These are phyloP conservation scores for Drosophila varians DNA, from an alignment of 1,140 invertebrate genomes.

Conservation along the genomic window DNA sequence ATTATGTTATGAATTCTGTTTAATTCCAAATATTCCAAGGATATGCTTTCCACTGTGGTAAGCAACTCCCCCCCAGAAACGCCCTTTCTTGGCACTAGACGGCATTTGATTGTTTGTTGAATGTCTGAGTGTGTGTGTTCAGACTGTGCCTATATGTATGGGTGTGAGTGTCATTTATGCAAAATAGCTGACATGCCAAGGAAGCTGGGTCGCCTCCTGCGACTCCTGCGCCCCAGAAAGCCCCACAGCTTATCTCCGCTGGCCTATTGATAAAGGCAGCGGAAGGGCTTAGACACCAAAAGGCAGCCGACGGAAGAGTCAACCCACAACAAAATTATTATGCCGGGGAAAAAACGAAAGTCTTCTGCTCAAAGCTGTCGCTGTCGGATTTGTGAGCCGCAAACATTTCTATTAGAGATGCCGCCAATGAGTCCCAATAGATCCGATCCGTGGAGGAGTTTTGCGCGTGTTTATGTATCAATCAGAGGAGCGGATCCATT, in stretches of 20 bases:
- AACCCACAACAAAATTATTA: conserved; percentile 7
- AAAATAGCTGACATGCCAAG: conserved; percentile 75
- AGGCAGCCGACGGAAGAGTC: conserved; percentile 47
- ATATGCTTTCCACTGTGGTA: not conserved
- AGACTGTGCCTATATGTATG: conserved; percentile 11
- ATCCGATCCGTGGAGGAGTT: conserved; percentile 56
- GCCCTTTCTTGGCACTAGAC: conserved; percentile 51
- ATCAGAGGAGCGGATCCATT: conserved; percentile 73
- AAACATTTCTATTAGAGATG: conserved; percentile 68
- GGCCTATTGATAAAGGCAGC: conserved; percentile 76
- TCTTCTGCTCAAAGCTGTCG: conserved; percentile 7
- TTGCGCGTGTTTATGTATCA: conserved; percentile 79
- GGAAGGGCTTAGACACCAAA: conserved; percentile 74
- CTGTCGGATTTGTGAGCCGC: conserved; percentile 11
- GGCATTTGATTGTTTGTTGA: conserved; percentile 53
- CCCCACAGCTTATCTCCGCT: conserved; percentile 56
- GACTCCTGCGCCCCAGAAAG: conserved; percentile 31
- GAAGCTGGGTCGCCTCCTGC: conserved; percentile 39
- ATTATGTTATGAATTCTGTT: not conserved
- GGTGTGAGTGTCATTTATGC: conserved; percentile 66
- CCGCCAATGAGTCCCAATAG: conserved; percentile 40
- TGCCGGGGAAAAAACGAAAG: conserved; percentile 49
- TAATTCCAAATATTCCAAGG: not conserved
- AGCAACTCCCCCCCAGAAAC: conserved; percentile 24
- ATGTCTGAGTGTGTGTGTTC: conserved; percentile 7